Evolutionary conservation across 2,888 invertebrate genomes (phyloP).

Genomic region (Tribolium freemani): DNA sequence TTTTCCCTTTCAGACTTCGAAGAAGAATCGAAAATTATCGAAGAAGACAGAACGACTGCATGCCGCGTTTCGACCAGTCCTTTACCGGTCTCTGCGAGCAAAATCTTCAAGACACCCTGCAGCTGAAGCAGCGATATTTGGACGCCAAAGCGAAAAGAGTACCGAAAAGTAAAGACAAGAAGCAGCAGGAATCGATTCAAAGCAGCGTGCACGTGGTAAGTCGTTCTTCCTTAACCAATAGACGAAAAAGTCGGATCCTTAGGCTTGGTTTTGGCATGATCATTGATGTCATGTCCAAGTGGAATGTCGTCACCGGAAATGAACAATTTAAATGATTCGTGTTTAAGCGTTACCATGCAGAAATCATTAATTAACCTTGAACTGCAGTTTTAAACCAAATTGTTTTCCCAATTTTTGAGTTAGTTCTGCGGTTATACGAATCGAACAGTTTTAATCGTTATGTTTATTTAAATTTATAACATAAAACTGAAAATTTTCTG

Average conservation of each 20-base stretch:
- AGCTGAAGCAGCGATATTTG: slow-evolving; percentile 89
- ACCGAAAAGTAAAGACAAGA: slow-evolving; percentile 86
- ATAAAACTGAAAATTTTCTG: too few species aligned
- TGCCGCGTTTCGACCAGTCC: slow-evolving; percentile 89
- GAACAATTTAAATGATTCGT: slow-evolving; percentile 38
- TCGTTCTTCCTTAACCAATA: too few species aligned
- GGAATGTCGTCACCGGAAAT: slow-evolving; percentile 43
- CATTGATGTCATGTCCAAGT: slow-evolving; percentile 16
- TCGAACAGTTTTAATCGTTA: too few species aligned
- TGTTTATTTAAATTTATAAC: too few species aligned
- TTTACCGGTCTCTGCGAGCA: slow-evolving; percentile 91
- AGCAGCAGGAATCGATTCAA: slow-evolving; percentile 70
- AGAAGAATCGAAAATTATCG: slow-evolving; percentile 91
- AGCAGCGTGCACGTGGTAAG: slow-evolving; percentile 77
- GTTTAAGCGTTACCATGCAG: slow-evolving; percentile 24
- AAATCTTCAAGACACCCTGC: slow-evolving; percentile 89
- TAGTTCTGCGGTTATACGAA: neutral
- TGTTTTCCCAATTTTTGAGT: neutral
- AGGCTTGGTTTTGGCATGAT: neutral
- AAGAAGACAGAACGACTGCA: slow-evolving; percentile 86
- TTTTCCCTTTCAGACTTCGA: slow-evolving; percentile 69
- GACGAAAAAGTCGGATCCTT: neutral
- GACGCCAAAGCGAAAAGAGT: slow-evolving; percentile 92
- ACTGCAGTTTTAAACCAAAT: neutral
- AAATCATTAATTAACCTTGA: slow-evolving; percentile 18